Evolutionary conservation across 2,113 vertebrate genomes (phyloP), one percentile per base, ranked within the genome.

Genomic region (Microtus montanus): DNA sequence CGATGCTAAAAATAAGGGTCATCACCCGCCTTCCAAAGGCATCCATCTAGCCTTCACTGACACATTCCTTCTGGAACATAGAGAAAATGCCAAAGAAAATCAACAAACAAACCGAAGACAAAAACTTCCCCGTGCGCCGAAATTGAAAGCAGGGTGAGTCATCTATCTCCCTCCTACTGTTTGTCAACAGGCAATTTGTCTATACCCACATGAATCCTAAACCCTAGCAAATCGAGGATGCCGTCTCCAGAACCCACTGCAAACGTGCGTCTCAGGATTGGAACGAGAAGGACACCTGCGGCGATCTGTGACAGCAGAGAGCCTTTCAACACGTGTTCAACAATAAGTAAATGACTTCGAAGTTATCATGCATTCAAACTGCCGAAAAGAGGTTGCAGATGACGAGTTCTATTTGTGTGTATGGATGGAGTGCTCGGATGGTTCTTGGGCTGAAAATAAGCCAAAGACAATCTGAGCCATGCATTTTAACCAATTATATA

Each of bases 61-160:
- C 49, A 44, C 0, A 30, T 7, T 71, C 38, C 61, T 49, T 79
- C 88, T 15, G 68, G 41, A 12, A 78, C n/a, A 58, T 38, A 85
- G 52, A 66, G 82, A 95, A 82, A 96, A 94, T 58, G 84, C 33
- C 89, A 89, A 78, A 83, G 38, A 92, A 82, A 86, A 63, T 5
- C 91, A 89, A 52, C 19, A 77, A 64, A 47, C 19, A 87, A 87
- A 93, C 14, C 12, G 71, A 73, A 95, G 24, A 52, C 41, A 87
- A 78, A 96, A 41, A 47, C 6, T 87, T 47, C 38, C 41, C 77
- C 61, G 24, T 12, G 63, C 0, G 8, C 2, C 52, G 15, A 87
- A 83, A 58, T 63, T 80, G n/a, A 80, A 91, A 58, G 61, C 78
- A 41, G 41, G 35, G 4, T 87, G 61, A 92, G 38, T 91, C 38